phyloP scores from a whole-genome alignment of 2,113 vertebrate species.

The Embiotoca jacksoni region DNA sequence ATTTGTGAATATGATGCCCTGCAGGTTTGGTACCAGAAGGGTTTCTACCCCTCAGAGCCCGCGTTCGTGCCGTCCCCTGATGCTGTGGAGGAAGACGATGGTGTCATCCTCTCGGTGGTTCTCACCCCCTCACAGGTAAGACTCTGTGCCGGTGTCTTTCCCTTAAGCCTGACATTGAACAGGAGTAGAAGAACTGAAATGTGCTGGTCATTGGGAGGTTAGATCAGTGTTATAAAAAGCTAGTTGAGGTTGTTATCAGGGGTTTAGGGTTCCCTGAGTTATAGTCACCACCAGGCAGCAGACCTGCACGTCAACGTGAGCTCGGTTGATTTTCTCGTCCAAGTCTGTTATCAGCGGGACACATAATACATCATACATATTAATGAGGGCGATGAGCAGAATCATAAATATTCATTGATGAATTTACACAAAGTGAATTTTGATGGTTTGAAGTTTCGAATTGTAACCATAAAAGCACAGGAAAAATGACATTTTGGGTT shows the following conservation, averaged over 20 bases:
- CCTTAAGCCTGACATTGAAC: no score
- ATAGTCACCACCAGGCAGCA: neutral
- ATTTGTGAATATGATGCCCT: neutral
- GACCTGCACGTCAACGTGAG: neutral
- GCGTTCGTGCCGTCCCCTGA: constrained; percentile 91
- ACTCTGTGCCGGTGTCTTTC: neutral
- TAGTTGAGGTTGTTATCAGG: neutral
- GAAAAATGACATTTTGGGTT: neutral
- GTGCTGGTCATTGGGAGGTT: neutral
- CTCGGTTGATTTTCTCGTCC: neutral
- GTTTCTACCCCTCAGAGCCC: constrained; percentile 93
- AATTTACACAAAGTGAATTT: constrained; percentile 7
- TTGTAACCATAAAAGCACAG: neutral
- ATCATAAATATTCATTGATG: constrained; percentile 33
- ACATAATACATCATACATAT: constrained; percentile 32
- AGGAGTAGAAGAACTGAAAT: neutral
- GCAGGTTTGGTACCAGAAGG: constrained; percentile 91
- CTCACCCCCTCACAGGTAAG: constrained; percentile 89
- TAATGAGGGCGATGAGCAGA: neutral
- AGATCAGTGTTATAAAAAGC: neutral
- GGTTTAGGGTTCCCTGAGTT: neutral
- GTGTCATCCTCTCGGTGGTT: constrained; percentile 92
- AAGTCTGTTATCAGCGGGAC: neutral
- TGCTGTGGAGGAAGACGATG: constrained; percentile 88
- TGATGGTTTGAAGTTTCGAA: neutral